Conservation (phyloP, 1,140 invertebrate species). For the Penaeus chinensis region DNA sequence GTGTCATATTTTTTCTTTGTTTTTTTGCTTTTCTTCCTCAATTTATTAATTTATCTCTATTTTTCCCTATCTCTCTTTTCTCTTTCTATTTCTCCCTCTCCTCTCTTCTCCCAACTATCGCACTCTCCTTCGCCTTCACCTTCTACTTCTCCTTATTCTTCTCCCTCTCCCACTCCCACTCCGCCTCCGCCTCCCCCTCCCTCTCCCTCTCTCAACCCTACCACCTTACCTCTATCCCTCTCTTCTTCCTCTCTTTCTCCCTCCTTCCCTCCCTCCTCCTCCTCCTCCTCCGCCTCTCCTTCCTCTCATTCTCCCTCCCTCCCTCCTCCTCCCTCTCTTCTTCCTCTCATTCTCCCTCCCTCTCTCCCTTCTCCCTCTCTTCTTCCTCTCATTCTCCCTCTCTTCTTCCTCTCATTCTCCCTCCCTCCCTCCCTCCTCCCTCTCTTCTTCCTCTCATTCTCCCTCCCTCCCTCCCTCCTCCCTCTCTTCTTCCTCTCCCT, state of each 20-base stretch:
- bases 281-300: too few species aligned
- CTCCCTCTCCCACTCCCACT: neutral
- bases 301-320: constrained; percentile 5
- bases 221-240: neutral
- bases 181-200: neutral
- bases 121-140: neutral
- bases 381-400: neutral
- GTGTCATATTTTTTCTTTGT: neutral
- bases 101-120: neutral
- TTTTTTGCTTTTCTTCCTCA: neutral
- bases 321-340: neutral
- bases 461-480: neutral
- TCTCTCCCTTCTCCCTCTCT: neutral
- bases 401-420: neutral
- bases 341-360: neutral
- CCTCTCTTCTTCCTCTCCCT: too few species aligned
- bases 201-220: neutral
- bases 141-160: too few species aligned
- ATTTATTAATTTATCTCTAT: neutral
- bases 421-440: neutral
- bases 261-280: neutral
- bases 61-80: neutral
- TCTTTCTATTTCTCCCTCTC: constrained; percentile 1
- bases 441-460: constrained; percentile 13
- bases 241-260: neutral